These are phyloP conservation scores for Pollachius pollachius DNA, from an alignment of 2,113 vertebrate species.

Conservation along the genomic window DNA sequence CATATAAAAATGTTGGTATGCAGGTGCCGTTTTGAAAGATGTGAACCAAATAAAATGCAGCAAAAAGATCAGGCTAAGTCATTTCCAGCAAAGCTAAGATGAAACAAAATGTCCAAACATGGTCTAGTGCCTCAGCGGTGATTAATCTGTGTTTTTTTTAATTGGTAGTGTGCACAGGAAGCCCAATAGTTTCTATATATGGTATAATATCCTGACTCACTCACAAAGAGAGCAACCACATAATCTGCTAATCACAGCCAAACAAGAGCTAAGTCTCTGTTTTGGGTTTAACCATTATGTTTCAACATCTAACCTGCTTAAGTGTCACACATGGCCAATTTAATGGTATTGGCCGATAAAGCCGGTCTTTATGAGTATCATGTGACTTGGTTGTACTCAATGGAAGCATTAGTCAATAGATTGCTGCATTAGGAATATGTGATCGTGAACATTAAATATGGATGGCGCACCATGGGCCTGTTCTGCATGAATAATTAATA, in stretches of 20 bases:
- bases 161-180: constrained; percentile 8
- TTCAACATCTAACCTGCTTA: not conserved
- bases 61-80: no score
- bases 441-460: constrained; percentile 65
- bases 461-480: constrained; percentile 60
- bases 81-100: no score
- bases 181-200: constrained; percentile 9
- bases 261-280: constrained; percentile 12
- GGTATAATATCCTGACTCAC: constrained; percentile 3
- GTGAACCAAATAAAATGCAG: no score
- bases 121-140: constrained; percentile 21
- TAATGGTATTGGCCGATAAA: constrained; percentile 3
- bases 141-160: constrained; percentile 26
- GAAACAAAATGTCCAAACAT: constrained; percentile 7
- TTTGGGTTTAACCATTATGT: not conserved
- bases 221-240: constrained; percentile 8
- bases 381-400: constrained; percentile 35
- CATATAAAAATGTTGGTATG: no score
- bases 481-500: constrained; percentile 71
- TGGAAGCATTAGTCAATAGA: constrained; percentile 52
- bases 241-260: constrained; percentile 18
- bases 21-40: no score
- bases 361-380: constrained; percentile 31
- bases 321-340: no score
- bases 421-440: constrained; percentile 41